Base-by-base conservation (phyloP, 2,797 vertebrate genomes). In the Esox masquinongy region DNA sequence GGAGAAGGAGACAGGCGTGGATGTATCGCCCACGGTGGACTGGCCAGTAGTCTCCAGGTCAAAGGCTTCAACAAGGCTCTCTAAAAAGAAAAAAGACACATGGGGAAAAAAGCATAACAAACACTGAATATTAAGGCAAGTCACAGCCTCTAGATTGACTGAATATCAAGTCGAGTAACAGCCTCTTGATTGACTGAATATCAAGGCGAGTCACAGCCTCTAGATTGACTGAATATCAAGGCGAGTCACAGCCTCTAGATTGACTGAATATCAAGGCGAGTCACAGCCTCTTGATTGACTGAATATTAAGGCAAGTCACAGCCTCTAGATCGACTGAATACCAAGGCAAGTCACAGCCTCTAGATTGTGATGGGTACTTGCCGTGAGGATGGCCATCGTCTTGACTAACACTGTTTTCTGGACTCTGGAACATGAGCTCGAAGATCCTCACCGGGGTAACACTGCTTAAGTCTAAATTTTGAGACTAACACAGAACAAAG, bases 381-480 rank as follows among this genome's bases (percentile, higher is more conserved):
- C 98, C 97, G 84, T 90, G 91, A 74, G 94, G 94, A 79, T 94
- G 94, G 75, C 90, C 84, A 66, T 97, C 95, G n/a, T 99, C 97
- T 86, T 95, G 95, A 87, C 94, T 95, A 53, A 94, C 84, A 26
- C 95, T 91, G 73, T 95, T 96, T 80, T 98, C 97, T 66, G 97
- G 94, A 93, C 95, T 97, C 94, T 98, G 97, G 90, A 99, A 98
- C 95, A 99, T 97, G 14, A 97, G 96, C 91, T 99, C 97, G 80
- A 99, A 99, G 87, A 99, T 97, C 92, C 94, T 95, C 92, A 96
- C 95, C 83, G 97, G 95, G 78, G 97, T 97, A 80, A 96, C 93
- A 85, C 93, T 97, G 92, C 93, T 95, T 86, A 98, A 90, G 88
- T 98, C 96, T 89, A 97, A 91, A 90, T 96, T 95, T 31, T 97